phyloP scores from a whole-genome alignment of 1,140 invertebrate species.

The Drosophila baimaii region DNA sequence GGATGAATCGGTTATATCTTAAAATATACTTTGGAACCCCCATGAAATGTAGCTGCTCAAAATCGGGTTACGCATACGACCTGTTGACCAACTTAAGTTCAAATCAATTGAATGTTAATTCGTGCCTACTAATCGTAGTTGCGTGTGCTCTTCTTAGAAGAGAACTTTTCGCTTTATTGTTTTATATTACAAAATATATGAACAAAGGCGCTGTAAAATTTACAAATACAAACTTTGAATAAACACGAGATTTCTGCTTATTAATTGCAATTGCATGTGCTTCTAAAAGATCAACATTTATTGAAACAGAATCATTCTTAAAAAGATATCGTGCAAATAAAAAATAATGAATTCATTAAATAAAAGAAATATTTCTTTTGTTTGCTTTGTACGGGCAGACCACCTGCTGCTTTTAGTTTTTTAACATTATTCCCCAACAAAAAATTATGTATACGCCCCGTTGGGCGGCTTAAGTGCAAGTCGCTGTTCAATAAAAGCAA shows the following conservation, averaged over 20 bases:
- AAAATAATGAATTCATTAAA: not conserved
- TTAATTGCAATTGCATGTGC: not conserved
- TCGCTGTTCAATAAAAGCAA: not conserved
- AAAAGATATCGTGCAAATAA: not conserved
- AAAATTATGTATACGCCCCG: conserved; percentile 11
- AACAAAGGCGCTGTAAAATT: not conserved
- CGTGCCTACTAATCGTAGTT: conserved; percentile 12
- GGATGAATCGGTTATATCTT: not conserved
- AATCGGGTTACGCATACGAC: conserved; percentile 6
- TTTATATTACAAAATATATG: too few species aligned
- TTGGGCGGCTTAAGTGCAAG: not conserved
- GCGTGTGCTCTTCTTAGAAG: not conserved
- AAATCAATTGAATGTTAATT: conserved; percentile 19
- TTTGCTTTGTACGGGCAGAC: not conserved
- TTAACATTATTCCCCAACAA: not conserved
- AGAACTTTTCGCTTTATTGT: too few species aligned
- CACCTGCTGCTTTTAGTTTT: not conserved
- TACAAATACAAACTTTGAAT: not conserved
- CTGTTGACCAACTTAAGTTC: conserved; percentile 7
- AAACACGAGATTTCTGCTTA: not conserved
- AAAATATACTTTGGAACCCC: not conserved
- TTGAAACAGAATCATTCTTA: too few species aligned
- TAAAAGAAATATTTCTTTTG: not conserved
- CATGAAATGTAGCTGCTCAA: not conserved
- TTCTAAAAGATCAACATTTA: not conserved